Conservation (phyloP, 2,113 vertebrate genomes). For the Anarhynchus alexandrinus region DNA sequence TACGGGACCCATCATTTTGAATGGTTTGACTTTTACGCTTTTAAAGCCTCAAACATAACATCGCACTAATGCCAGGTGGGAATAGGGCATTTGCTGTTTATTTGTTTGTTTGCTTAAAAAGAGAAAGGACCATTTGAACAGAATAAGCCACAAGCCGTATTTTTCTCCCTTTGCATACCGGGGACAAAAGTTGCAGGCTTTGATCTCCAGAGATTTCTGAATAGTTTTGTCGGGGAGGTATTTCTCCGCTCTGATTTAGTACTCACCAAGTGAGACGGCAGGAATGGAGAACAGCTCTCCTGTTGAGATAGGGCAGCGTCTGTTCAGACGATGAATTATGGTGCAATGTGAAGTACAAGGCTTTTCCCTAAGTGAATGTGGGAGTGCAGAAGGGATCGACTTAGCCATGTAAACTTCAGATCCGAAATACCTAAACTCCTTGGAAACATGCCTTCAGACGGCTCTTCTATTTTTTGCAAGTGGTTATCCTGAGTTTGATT, state of each 20-base stretch:
- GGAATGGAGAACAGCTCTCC: neutral
- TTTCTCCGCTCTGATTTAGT: neutral
- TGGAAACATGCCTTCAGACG: neutral
- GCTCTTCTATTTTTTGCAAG: constrained; percentile 26
- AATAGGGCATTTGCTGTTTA: constrained; percentile 23
- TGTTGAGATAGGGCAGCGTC: neutral
- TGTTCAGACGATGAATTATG: neutral
- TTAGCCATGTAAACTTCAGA: neutral
- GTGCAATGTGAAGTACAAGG: neutral
- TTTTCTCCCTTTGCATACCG: neutral
- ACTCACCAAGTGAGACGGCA: neutral
- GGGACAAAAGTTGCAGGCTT: neutral
- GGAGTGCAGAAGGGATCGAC: neutral
- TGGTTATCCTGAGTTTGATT: constrained; percentile 27
- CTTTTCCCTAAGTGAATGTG: neutral
- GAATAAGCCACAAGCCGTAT: neutral
- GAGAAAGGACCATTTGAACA: neutral
- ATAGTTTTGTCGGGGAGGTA: neutral
- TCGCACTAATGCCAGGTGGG: neutral
- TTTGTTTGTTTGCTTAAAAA: constrained; percentile 14
- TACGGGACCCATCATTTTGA: constrained; percentile 48
- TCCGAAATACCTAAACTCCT: constrained; percentile 11
- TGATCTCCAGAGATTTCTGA: neutral
- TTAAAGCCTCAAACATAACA: constrained; percentile 28
- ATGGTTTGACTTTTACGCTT: constrained; percentile 45